A percentile compares a stretch with the other conserved stretches of the same genome.
phyloP scores from a whole-genome alignment of 2,113 vertebrate species.

The Zonotrichia leucophrys region DNA sequence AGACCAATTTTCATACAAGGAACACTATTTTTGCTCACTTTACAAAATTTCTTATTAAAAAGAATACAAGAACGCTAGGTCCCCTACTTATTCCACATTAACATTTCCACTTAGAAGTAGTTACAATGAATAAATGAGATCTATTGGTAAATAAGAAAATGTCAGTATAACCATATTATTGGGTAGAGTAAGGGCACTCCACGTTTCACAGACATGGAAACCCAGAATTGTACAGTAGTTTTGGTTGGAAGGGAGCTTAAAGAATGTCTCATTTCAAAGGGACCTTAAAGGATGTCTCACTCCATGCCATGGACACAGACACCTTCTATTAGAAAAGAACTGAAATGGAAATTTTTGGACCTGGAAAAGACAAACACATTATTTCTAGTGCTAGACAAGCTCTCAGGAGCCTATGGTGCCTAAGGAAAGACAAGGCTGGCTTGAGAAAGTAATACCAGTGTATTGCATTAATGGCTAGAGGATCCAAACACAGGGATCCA shows the following conservation, averaged over 20 bases:
- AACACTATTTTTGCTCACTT: neutral
- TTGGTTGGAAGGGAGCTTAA: neutral
- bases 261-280: accelerated
- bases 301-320: neutral
- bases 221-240: too few relatives aligned
- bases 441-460: neutral
- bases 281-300: too few relatives aligned
- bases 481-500: neutral
- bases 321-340: neutral
- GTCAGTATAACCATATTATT: neutral
- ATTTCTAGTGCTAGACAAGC: neutral
- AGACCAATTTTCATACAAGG: neutral
- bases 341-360: neutral
- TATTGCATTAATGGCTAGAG: neutral
- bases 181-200: neutral
- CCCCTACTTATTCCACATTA: neutral
- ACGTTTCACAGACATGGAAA: neutral
- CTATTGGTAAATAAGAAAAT: neutral
- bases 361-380: neutral
- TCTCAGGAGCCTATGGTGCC: neutral
- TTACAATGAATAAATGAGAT: neutral
- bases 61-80: neutral
- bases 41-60: neutral
- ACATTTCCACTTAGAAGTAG: neutral
- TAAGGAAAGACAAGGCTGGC: neutral